phyloP scores from a whole-genome alignment of 2,888 invertebrate genomes.

The Luperina nickerlii region DNA sequence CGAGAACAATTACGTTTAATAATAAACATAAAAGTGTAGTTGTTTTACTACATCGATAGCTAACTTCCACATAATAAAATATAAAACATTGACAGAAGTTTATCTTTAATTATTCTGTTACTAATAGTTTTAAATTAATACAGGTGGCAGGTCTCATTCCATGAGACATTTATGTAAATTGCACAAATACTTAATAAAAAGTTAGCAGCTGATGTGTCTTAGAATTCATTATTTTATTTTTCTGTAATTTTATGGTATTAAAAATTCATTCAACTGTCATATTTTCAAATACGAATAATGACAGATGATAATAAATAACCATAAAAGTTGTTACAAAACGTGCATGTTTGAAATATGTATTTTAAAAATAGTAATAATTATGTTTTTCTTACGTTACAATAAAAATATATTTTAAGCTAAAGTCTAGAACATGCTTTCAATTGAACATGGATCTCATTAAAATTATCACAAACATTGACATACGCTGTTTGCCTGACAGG shows the following conservation, averaged over 20 bases:
- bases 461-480: neutral
- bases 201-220: conserved; percentile 5
- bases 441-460: neutral
- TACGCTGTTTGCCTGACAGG: neutral
- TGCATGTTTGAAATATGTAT: neutral
- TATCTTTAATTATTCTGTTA: neutral
- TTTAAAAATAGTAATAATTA: no score
- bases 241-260: conserved; percentile 1
- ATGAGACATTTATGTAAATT: neutral
- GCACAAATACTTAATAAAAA: neutral
- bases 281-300: neutral
- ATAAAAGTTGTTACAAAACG: neutral
- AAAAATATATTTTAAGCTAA: neutral
- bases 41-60: neutral
- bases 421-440: neutral
- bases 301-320: neutral
- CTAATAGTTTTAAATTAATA: conserved; percentile 1
- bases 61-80: neutral
- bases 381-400: no score
- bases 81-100: neutral
- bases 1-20: neutral
- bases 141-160: conserved; percentile 1
- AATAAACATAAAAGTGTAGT: neutral
- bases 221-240: neutral
- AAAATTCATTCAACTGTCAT: neutral